phyloP scores from a whole-genome alignment of 2,113 vertebrate species.

The Anoura caudifer region DNA sequence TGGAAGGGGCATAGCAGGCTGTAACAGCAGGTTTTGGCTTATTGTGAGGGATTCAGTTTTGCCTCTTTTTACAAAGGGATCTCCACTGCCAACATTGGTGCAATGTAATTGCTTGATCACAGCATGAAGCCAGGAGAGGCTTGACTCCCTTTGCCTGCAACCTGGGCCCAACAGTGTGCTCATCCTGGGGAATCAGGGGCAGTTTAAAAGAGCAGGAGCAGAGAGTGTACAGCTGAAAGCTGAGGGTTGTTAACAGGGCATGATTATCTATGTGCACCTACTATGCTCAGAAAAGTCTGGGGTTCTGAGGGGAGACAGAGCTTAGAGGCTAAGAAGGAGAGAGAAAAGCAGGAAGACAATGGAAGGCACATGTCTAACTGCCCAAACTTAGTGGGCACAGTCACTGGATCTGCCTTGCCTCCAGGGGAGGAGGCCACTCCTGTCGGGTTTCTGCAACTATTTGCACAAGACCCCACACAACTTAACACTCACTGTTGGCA shows the following conservation, averaged over 20 bases:
- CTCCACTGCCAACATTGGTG: neutral
- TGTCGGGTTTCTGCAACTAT: neutral
- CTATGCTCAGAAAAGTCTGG: fast-evolving
- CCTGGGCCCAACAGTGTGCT: no score
- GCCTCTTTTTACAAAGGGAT: neutral
- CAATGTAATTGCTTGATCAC: neutral
- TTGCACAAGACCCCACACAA: neutral
- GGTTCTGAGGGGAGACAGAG: no score
- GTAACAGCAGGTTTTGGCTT: neutral
- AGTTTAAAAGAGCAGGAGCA: neutral
- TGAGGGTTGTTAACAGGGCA: neutral
- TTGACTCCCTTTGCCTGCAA: neutral
- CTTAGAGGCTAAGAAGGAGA: neutral
- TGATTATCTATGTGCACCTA: neutral
- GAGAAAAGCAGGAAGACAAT: neutral
- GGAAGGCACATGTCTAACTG: no score
- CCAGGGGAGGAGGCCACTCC: fast-evolving
- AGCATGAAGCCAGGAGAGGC: neutral
- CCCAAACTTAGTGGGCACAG: fast-evolving
- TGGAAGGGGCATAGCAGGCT: neutral
- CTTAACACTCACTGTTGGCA: no score
- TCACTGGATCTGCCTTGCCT: neutral
- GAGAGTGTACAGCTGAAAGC: neutral
- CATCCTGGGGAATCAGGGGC: fast-evolving
- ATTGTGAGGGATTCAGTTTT: neutral